These are phyloP conservation scores for Myathropa florea DNA, from an alignment of 2,888 invertebrate species.

Conservation along the genomic window DNA sequence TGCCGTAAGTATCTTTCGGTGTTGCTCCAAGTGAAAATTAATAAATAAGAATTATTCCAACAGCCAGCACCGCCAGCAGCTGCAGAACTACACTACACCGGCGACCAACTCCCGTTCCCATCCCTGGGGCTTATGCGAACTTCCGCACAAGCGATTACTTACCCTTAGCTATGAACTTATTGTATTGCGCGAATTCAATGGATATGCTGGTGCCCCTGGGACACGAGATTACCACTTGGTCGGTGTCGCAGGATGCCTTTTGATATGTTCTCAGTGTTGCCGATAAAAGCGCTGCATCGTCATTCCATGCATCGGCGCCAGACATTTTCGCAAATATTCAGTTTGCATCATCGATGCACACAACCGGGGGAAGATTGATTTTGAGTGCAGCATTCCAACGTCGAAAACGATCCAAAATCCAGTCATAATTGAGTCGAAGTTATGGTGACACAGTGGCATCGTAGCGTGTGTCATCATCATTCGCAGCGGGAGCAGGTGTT, in stretches of 20 bases:
- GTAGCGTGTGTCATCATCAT: constrained; percentile 1
- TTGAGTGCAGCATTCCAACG: not conserved
- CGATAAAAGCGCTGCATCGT: constrained; percentile 88
- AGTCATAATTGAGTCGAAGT: constrained; percentile 25
- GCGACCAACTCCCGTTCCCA: not conserved
- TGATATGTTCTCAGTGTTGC: constrained; percentile 95
- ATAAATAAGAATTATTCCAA: constrained; percentile 11
- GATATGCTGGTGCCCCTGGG: constrained; percentile 96
- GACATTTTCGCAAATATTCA: constrained; percentile 22
- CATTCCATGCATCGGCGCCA: not conserved
- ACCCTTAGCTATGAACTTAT: constrained; percentile 79
- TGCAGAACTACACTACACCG: not conserved
- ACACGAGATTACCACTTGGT: constrained; percentile 92
- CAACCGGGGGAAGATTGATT: constrained; percentile 14
- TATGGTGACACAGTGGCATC: not conserved
- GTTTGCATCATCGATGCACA: constrained; percentile 30
- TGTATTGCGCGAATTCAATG: constrained; percentile 93
- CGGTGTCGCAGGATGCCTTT: constrained; percentile 95
- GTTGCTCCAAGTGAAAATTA: constrained; percentile 14
- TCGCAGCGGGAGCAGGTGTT: constrained; percentile 38
- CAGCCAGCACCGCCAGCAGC: not conserved
- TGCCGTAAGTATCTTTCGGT: not conserved
- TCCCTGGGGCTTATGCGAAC: not conserved
- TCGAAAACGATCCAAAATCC: constrained; percentile 30
- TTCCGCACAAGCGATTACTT: constrained; percentile 67